Percentiles rank a stretch among this genome's conserved stretches.
phyloP scores from a whole-genome alignment of 2,797 vertebrate species.

The Peromyscus aztecus region DNA sequence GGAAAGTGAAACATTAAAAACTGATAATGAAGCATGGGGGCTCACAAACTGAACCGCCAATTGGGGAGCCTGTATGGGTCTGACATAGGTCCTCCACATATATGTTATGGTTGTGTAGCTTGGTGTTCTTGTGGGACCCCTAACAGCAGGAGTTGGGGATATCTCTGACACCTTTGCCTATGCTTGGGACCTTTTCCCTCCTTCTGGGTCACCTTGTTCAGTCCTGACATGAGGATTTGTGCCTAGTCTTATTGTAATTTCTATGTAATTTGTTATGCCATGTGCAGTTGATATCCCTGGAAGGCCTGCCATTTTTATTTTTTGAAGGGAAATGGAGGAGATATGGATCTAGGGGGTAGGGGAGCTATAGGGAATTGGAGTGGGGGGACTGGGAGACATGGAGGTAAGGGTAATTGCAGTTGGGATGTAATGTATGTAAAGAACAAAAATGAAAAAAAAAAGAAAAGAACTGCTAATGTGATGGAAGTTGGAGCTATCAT shows the following conservation, averaged over 20 bases:
- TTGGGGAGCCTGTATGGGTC: neutral
- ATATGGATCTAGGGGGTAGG: neutral
- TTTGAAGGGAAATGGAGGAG: neutral
- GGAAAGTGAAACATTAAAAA: neutral
- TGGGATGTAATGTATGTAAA: neutral
- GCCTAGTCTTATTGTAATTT: neutral
- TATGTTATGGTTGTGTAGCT: neutral
- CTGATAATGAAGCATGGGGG: neutral
- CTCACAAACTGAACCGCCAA: neutral
- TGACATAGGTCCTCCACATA: neutral
- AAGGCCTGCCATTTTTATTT: neutral
- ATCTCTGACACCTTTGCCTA: neutral
- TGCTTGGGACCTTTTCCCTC: neutral
- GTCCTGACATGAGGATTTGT: neutral
- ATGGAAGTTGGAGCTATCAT: neutral
- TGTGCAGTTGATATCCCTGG: neutral
- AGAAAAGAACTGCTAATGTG: neutral
- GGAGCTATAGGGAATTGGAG: neutral
- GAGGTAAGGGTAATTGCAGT: neutral
- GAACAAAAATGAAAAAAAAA: too few species aligned
- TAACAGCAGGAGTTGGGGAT: neutral
- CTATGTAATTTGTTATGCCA: neutral
- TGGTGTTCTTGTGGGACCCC: neutral
- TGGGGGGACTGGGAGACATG: neutral
- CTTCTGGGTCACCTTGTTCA: neutral